phyloP scores from a whole-genome alignment of 64 coral and sea anemone species.

The Stichodactyla helianthus region DNA sequence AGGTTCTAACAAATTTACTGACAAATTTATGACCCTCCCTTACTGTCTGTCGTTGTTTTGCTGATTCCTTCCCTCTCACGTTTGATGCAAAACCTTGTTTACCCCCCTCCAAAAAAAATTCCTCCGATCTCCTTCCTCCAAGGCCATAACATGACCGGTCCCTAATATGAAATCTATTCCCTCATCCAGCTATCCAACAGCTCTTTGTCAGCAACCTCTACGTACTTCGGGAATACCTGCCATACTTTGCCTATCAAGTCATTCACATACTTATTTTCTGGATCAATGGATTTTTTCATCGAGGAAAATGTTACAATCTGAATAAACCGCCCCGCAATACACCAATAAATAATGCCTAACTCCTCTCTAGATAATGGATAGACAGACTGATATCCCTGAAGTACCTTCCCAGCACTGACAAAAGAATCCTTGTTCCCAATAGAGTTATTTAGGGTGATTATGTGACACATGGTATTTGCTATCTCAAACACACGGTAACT shows the following conservation, averaged over 20 bases:
- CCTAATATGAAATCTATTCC: no score
- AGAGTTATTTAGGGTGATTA: background rate
- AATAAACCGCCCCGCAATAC: background rate
- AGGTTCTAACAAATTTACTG: no score
- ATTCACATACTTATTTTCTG: background rate
- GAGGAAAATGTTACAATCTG: background rate
- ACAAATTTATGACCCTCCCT: no score
- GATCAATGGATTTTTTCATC: background rate
- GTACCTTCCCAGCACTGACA: background rate
- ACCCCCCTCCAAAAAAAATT: no score
- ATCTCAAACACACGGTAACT: conserved; percentile 7
- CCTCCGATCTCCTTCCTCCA: no score
- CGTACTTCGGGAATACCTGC: background rate
- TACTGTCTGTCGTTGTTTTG: no score
- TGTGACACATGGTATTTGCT: background rate
- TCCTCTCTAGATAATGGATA: background rate
- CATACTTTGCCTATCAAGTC: background rate
- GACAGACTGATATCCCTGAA: background rate
- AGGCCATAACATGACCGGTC: no score
- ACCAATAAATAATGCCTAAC: background rate
- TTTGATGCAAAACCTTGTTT: no score
- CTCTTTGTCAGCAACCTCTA: background rate
- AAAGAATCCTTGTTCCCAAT: background rate
- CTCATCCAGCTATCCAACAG: background rate
- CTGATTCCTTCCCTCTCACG: no score